phyloP scores from a whole-genome alignment of 1,140 invertebrate genomes.

The Triops longicaudatus region DNA sequence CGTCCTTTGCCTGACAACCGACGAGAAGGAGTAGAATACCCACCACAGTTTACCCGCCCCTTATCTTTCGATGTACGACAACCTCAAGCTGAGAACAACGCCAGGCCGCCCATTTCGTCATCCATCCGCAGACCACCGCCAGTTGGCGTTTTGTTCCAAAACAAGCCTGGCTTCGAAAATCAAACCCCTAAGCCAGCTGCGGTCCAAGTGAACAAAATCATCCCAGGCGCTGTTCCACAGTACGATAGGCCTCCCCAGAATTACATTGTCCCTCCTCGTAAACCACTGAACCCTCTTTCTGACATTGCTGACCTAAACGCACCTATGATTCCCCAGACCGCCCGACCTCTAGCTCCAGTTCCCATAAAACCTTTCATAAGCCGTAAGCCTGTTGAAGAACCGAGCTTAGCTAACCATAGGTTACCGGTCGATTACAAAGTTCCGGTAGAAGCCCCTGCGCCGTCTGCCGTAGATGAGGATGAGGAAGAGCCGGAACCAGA shows the following conservation, averaged over 20 bases:
- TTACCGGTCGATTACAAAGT: conserved; percentile 8
- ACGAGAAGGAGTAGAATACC: background rate
- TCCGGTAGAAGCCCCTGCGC: conserved; percentile 11
- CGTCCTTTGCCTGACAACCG: background rate
- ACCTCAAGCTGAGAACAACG: background rate
- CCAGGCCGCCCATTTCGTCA: background rate
- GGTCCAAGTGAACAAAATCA: background rate
- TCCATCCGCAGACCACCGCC: background rate
- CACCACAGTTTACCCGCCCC: background rate
- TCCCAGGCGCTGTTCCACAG: background rate
- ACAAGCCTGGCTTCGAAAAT: background rate
- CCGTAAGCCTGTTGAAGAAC: conserved; percentile 8
- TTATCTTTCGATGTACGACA: background rate
- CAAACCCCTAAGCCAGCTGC: background rate
- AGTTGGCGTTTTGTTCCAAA: background rate
- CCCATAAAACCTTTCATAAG: background rate
- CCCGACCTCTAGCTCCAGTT: background rate
- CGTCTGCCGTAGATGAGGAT: background rate
- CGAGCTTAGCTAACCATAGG: background rate
- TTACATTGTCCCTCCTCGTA: conserved; percentile 15
- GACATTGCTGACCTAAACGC: conserved; percentile 17
- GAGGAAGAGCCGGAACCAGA: background rate
- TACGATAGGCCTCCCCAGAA: background rate
- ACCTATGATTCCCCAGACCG: background rate
- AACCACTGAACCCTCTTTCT: conserved; percentile 20